Evolutionary conservation across 2,113 vertebrate species (phyloP), one percentile per base, ranked within the genome.

Genomic region (Zapornia atra): DNA sequence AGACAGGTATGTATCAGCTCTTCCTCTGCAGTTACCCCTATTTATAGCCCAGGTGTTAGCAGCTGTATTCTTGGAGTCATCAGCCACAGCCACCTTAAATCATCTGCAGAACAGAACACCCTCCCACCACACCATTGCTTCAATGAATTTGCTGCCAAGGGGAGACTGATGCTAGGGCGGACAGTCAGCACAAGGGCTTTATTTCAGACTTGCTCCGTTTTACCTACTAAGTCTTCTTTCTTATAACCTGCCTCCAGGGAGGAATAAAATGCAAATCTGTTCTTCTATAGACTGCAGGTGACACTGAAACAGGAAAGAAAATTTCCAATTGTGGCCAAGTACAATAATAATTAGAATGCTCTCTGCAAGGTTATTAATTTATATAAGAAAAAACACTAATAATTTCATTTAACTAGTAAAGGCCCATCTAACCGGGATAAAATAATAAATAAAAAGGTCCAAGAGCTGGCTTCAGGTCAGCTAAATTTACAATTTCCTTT

Each of bases 41-140:
- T 89, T 94, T 94, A 94, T 88, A 96, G 82, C 22, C 31, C 81
- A 94, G 94, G 84, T 94, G 80, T 68, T 82, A 91, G 90, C 90
- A 96, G 80, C 86, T 92, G 51, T 72, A 57, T 12, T 91, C 77
- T 90, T 69, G 64, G 59, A 95, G 75, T 59, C 65, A 53, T 85
- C 94, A 96, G 53, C 65, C 76, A 88, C 75, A 96, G 70, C 51
- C 68, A 75, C 38, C 66, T 81, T 83, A 87, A 95, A 89, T 80
- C 80, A 88, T 66, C 40, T 50, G 11, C 12, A 65, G 56, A 57
- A 69, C 60, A 85, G 65, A 75, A 84, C 60, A 42, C 42, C 44
- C 44, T 17, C 50, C 24, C 22, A 12, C 51, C 10, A 5, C 48
- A 48, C 48, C 21, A 87, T 0, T 82, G 48, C 51, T 86, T 61